Evolutionary conservation across 2,888 invertebrate species (phyloP).

Genomic region (Drosophila parthenogenetica): DNA sequence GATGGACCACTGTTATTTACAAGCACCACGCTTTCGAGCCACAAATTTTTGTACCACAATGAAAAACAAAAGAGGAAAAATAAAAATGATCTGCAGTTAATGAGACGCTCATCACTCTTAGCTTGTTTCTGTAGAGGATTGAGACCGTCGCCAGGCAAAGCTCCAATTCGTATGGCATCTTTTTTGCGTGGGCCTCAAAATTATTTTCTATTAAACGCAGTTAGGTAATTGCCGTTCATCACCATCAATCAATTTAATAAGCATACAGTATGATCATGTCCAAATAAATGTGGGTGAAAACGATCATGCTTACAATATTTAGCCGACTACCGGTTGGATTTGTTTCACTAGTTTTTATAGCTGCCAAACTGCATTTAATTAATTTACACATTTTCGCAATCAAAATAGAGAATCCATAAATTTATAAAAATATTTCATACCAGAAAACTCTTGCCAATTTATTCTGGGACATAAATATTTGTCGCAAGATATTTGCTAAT

Average conservation of each 20-base stretch:
- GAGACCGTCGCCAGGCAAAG: conserved; percentile 37
- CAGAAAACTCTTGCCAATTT: conserved; percentile 54
- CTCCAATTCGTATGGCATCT: conserved; percentile 54
- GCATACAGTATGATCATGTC: conserved; percentile 22
- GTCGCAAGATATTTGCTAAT: conserved; percentile 61
- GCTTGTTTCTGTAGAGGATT: conserved; percentile 53
- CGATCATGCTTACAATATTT: not conserved
- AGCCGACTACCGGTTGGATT: conserved; percentile 2
- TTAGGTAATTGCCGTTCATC: conserved; percentile 44
- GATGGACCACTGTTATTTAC: conserved; percentile 76
- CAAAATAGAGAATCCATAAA: conserved; percentile 27
- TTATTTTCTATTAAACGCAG: conserved; percentile 47
- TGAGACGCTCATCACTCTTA: conserved; percentile 72
- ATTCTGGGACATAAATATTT: conserved; percentile 68
- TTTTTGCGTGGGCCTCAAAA: conserved; percentile 45
- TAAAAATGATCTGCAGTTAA: conserved; percentile 53
- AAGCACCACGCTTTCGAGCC: conserved; percentile 30
- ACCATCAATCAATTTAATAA: conserved; percentile 50
- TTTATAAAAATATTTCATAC: conserved; percentile 45
- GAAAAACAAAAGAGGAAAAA: conserved; percentile 13
- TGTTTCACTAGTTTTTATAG: conserved; percentile 23
- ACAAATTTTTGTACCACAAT: conserved; percentile 35
- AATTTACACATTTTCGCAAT: conserved; percentile 56
- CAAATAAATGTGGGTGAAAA: not conserved
- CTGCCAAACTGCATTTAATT: conserved; percentile 60